Evolutionary conservation across 1,140 invertebrate species (phyloP).

Genomic region (Pseudomyrmex pallidus): DNA sequence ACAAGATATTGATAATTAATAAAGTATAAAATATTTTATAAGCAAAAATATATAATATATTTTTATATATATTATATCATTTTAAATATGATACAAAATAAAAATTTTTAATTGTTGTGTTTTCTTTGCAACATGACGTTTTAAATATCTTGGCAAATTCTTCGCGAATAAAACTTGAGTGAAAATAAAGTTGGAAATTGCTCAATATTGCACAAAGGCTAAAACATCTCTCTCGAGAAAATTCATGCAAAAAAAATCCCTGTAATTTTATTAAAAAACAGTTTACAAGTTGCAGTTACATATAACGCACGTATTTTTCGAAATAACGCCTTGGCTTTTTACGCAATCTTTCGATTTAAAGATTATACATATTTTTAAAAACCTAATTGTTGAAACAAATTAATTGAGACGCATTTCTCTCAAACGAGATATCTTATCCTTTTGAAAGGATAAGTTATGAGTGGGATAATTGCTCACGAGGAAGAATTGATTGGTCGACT

Average conservation of each 20-base stretch:
- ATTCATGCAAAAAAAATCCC: not conserved
- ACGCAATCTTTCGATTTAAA: not conserved
- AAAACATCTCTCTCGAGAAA: not conserved
- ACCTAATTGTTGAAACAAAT: not conserved
- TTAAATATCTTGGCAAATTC: constrained; percentile 1
- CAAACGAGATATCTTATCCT: not conserved
- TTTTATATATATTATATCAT: too few species aligned
- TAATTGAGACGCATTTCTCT: constrained; percentile 25
- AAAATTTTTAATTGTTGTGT: not conserved
- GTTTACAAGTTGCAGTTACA: constrained; percentile 1
- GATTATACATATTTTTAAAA: not conserved
- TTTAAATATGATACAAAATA: not conserved
- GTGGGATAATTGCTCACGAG: not conserved
- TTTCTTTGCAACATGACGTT: not conserved
- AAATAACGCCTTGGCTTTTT: not conserved
- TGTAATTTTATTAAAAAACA: constrained; percentile 9
- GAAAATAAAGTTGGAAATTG: not conserved
- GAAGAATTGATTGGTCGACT: constrained; percentile 4
- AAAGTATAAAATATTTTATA: not conserved
- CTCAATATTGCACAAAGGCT: not conserved
- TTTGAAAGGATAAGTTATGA: constrained; percentile 1
- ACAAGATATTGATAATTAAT: too few species aligned
- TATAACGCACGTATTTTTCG: not conserved
- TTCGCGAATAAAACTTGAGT: not conserved
- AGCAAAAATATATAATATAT: not conserved